Base-by-base conservation (phyloP, 2,888 invertebrate species). In the Euproctis similis region DNA sequence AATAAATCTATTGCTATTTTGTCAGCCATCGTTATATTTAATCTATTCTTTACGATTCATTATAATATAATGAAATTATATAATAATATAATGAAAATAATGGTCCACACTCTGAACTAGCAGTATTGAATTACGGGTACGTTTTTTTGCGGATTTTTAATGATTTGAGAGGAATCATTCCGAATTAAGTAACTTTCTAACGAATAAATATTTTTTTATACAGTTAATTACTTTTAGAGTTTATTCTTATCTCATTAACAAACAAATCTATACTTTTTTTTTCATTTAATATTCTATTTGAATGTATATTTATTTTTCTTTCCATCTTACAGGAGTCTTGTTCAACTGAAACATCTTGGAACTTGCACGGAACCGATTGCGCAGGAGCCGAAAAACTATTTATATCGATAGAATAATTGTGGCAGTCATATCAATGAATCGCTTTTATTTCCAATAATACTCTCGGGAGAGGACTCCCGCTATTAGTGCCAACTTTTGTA, bases 311-410 rank as follows among this genome's bases (percentile, higher is more conserved):
- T 13, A 16, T 34, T 30, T 41, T 33, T n/a, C 6, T 14, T 14
- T 14, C 6, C 14, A 14, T 12, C 34, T 77, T 73, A 2, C 75
- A 85, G 85, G 66, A 90, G 91, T 54, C 73, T 91, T 48, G 93
- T 95, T 24, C 87, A 89, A 44, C 87, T 93, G 67, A 91, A 91
- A 59, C 90, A 94, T 59, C 88, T 93, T 60, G 95, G 95, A 24
- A 91, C 94, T 11, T 95, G 95, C 75, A 91, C 94, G 26, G 91
- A 93, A 44, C 95, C 95, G 2, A 87, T 91, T 28, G 92, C 93
- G 45, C 92, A 93, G 62, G 90, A 90, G 53, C 93, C 94, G 41
- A 93, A 93, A 66, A 95, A 95, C 74, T 95, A 94, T 80, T 86
- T 95, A 42, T 95, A 95, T 78, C 77, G 84, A 77, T 84, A 82